Evolutionary conservation across 1,140 invertebrate species (phyloP).

Genomic region (Papilio glaucus): DNA sequence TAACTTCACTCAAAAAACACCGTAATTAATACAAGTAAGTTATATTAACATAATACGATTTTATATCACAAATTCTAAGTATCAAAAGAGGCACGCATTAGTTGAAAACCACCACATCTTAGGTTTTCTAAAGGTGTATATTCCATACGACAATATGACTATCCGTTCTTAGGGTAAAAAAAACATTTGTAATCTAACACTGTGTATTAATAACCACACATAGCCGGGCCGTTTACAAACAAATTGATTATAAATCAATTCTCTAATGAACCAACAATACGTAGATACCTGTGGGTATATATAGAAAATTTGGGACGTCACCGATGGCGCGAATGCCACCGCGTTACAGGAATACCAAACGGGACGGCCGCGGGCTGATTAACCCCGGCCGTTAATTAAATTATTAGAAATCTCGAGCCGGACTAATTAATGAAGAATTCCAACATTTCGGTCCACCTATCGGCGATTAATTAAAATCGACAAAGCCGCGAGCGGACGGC

Average conservation of each 20-base stretch:
- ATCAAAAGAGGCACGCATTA: too few species aligned
- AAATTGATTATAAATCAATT: conserved; percentile 1
- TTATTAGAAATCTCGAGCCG: conserved; percentile 80
- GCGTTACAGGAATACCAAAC: conserved; percentile 74
- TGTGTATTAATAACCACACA: too few species aligned
- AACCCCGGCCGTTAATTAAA: conserved; percentile 80
- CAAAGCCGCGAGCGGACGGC: conserved; percentile 74
- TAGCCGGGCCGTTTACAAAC: neutral
- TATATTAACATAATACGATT: too few species aligned
- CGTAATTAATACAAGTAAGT: too few species aligned
- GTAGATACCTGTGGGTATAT: neutral
- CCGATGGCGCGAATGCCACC: conserved; percentile 61
- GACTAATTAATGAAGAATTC: conserved; percentile 82
- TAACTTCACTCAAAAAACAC: too few species aligned
- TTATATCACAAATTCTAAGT: too few species aligned
- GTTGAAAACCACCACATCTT: too few species aligned
- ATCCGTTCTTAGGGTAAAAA: too few species aligned
- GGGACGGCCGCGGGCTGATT: conserved; percentile 68
- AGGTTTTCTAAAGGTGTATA: too few species aligned
- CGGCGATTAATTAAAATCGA: conserved; percentile 82
- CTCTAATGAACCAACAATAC: neutral
- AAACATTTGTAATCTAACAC: too few species aligned
- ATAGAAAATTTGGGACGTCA: conserved; percentile 33
- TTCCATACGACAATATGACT: too few species aligned
- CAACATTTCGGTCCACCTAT: conserved; percentile 81